Base-by-base conservation (phyloP, 1,140 invertebrate species). In the Zaprionus vittiger region DNA sequence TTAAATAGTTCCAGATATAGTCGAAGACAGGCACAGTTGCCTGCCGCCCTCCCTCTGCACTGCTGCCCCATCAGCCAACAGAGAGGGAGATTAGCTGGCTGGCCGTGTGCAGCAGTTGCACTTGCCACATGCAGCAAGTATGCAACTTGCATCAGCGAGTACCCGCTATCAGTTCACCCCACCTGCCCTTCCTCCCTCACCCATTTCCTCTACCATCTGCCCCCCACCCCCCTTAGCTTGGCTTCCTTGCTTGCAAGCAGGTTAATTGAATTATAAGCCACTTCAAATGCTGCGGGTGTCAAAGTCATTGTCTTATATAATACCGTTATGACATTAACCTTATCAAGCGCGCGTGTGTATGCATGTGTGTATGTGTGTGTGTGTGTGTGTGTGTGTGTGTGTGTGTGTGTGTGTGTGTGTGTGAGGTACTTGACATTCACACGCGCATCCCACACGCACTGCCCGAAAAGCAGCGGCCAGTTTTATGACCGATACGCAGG, bases 361-460 rank as follows among this genome's bases (percentile, higher is more conserved):
- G 41, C 41, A 11, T 28, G 55, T 41, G 47, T 28, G 62, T 17
- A 20, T 34, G 41, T 47, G 26, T 5, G 26, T 2, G 20, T 20
- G 20, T n/a, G n/a, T 24, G 0, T 24, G 22, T 2, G 2, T 22
- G 52, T 31, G 38, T 38, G 38, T 17, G 52, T 41, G 14, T 37
- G 55, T 52, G 47, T 28, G 62, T 17, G 44, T 37, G 55, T 57
- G 54, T 52, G 69, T 63, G 56, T 73, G 49, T 38, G 62, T 55
- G 62, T 55, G 73, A 84, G 81, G 85, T 90, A 90, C 85, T 89
- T 90, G 85, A 89, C 85, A 90, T 90, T 89, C 85, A 81, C 69
- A 74, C 69, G 54, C 65, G 52, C 56, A 52, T 24, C 15, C 56
- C 24, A 66, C 81, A 74, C 65, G 65, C 62, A 68, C 60, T 44